phyloP scores from a whole-genome alignment of 2,113 vertebrate genomes.

The Megaceryle torquata region DNA sequence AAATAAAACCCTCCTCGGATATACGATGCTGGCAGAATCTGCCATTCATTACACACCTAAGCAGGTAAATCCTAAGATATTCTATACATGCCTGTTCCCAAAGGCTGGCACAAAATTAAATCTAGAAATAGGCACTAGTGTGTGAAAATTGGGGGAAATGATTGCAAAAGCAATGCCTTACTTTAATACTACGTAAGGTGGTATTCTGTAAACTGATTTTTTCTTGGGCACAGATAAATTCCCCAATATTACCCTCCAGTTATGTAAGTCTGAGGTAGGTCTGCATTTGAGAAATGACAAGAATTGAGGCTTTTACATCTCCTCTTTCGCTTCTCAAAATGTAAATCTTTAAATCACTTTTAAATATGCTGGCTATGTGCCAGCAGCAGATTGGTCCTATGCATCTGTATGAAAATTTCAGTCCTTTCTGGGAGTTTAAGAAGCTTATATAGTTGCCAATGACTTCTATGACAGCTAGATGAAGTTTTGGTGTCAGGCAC shows the following conservation, averaged over 20 bases:
- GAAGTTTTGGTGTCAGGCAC: constrained; percentile 32
- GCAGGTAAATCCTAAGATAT: neutral
- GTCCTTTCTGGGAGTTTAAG: constrained; percentile 22
- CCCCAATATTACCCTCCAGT: neutral
- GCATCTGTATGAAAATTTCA: neutral
- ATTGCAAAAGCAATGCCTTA: neutral
- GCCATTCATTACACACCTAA: neutral
- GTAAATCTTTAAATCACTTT: constrained; percentile 45
- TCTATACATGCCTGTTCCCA: neutral
- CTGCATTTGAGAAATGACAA: neutral
- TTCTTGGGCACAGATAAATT: neutral
- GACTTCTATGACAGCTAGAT: neutral
- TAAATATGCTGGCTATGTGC: neutral
- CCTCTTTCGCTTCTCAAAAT: neutral
- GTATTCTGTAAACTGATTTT: neutral
- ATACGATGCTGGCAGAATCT: neutral
- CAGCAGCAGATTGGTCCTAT: neutral
- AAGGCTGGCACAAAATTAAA: neutral
- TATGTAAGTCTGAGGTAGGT: neutral
- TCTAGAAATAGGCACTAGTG: neutral
- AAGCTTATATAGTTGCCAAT: constrained; percentile 22
- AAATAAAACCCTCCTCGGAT: neutral
- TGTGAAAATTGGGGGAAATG: neutral
- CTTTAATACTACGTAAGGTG: neutral
- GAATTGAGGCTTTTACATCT: neutral